These are phyloP conservation scores for Dendrocincla tyrannina DNA, from an alignment of 2,797 vertebrate species.

Conservation along the genomic window DNA sequence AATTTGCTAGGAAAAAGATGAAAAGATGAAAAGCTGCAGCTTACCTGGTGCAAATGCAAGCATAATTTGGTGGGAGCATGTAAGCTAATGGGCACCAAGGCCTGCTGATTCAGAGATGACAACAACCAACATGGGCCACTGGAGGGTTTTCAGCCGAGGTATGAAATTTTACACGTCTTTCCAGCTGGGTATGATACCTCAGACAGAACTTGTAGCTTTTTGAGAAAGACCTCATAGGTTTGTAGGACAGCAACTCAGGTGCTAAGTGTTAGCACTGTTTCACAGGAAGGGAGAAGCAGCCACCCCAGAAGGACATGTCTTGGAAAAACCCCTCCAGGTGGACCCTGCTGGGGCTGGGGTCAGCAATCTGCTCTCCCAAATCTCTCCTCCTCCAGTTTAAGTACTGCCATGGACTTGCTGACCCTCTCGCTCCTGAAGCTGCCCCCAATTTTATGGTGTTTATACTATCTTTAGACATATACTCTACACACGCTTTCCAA, in stretches of 20 bases:
- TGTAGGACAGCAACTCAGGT: not conserved
- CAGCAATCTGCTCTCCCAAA: not conserved
- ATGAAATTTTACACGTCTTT: not conserved
- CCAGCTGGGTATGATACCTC: not conserved
- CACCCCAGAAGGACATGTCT: not conserved
- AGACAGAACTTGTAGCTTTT: not conserved
- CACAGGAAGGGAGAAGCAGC: not conserved
- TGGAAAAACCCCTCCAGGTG: not conserved
- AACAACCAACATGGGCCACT: not conserved
- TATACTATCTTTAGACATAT: not conserved
- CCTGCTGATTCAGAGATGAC: not conserved
- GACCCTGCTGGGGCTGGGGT: fast-evolving
- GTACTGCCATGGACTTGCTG: not conserved
- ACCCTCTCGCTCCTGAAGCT: not conserved
- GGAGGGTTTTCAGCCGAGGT: not conserved
- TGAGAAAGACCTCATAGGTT: not conserved
- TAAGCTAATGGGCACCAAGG: not conserved
- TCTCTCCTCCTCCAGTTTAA: not conserved
- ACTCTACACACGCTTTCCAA: fast-evolving
- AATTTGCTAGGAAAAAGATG: not conserved
- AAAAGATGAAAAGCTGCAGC: not conserved
- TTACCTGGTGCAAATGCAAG: not conserved
- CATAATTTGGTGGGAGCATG: not conserved
- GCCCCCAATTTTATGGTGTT: not conserved
- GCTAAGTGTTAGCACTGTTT: not conserved